These are phyloP conservation scores for Leucoma salicis DNA, from an alignment of 2,888 invertebrate species.

Conservation along the genomic window DNA sequence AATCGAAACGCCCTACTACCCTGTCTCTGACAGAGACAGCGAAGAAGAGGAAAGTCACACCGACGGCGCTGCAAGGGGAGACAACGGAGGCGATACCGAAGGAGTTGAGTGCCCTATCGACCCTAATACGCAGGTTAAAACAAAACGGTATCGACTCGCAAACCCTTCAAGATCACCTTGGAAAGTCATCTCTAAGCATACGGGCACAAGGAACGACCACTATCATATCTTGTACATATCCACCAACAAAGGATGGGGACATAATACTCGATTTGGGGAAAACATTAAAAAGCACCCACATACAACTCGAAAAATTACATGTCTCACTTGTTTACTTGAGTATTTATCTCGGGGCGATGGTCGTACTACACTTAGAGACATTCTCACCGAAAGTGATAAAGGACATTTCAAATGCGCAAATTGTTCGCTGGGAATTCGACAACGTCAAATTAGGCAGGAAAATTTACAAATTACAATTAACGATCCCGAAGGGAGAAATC, in stretches of 20 bases:
- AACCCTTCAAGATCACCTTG: conserved; percentile 3
- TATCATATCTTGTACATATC: conserved; percentile 6
- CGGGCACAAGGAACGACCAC: background rate
- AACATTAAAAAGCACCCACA: background rate
- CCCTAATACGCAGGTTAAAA: background rate
- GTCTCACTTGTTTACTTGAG: conserved; percentile 3
- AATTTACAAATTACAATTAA: background rate
- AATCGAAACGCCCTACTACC: background rate
- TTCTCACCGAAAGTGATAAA: conserved; percentile 3
- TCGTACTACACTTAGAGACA: background rate
- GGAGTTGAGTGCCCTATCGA: background rate
- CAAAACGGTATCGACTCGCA: background rate
- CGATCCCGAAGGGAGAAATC: conserved; percentile 1
- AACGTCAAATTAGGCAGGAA: background rate
- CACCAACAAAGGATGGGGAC: conserved; percentile 8
- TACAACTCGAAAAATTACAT: conserved; percentile 1
- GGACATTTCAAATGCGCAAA: background rate
- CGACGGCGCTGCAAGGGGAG: background rate
- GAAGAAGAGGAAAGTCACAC: background rate
- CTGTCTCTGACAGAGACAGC: background rate
- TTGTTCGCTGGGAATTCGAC: background rate
- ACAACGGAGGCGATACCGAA: background rate
- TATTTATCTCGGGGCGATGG: background rate
- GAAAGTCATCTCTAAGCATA: conserved; percentile 7
- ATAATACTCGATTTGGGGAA: conserved; percentile 5